A percentile compares a stretch with the other conserved stretches of the same genome.
Conservation (phyloP, 2,113 vertebrate genomes). For the Triplophysa dalaica region DNA sequence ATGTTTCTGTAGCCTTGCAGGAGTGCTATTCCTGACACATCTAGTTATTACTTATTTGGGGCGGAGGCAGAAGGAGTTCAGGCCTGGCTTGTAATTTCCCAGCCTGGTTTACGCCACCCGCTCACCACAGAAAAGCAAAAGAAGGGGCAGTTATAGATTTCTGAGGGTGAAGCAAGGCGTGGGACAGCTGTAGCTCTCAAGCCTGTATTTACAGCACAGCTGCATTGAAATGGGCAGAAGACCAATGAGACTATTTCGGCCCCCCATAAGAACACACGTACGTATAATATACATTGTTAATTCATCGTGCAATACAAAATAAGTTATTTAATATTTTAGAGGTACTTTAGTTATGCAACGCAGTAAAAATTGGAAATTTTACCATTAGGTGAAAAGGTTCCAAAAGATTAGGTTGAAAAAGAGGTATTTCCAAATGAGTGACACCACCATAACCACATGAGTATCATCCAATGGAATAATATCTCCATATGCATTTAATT, state of each 20-base stretch:
- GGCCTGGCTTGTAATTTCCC: slow-evolving; percentile 75
- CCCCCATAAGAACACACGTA: slow-evolving; percentile 6
- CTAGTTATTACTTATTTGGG: slow-evolving; percentile 73
- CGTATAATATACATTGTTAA: not conserved
- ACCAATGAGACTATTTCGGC: slow-evolving; percentile 57
- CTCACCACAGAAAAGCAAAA: slow-evolving; percentile 72
- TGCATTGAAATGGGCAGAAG: slow-evolving; percentile 53
- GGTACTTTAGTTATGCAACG: not conserved
- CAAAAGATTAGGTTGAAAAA: not conserved
- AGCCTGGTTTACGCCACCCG: slow-evolving; percentile 67
- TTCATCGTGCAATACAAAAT: too few relatives aligned
- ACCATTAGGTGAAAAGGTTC: not conserved
- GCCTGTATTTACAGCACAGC: slow-evolving; percentile 75
- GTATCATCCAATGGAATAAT: not conserved
- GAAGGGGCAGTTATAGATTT: slow-evolving; percentile 53
- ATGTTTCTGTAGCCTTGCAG: slow-evolving; percentile 38
- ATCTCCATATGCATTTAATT: not conserved
- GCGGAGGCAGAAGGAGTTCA: slow-evolving; percentile 68
- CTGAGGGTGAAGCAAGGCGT: slow-evolving; percentile 63
- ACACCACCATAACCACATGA: not conserved
- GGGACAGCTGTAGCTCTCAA: slow-evolving; percentile 63
- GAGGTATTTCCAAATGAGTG: not conserved
- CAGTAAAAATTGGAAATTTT: not conserved
- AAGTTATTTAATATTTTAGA: too few relatives aligned
- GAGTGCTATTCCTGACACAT: slow-evolving; percentile 69